Conservation (phyloP, 2,113 vertebrate genomes). For the Panthera tigris region DNA sequence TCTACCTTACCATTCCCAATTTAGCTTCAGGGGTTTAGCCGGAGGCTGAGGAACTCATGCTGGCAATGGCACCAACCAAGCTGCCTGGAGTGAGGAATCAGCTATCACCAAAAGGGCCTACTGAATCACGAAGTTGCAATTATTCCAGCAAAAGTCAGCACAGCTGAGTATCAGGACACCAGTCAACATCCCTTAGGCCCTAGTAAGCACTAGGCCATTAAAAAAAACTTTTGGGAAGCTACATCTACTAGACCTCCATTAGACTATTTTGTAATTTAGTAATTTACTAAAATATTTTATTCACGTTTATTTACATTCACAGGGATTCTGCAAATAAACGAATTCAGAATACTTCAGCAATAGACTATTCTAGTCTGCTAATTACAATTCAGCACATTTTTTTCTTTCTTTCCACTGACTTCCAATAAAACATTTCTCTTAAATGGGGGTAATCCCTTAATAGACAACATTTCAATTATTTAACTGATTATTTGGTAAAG, state of each 20-base stretch:
- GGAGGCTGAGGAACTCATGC: neutral
- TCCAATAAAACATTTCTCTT: neutral
- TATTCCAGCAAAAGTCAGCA: slow-evolving; percentile 15
- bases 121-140: neutral
- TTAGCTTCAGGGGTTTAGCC: neutral
- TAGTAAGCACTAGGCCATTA: neutral
- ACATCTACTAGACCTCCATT: neutral
- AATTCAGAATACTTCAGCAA: slow-evolving; percentile 6
- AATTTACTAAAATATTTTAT: neutral
- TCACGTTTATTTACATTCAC: neutral
- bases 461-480: neutral
- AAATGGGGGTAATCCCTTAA: neutral
- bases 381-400: neutral
- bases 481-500: neutral
- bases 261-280: neutral
- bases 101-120: neutral
- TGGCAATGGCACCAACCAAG: neutral
- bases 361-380: neutral
- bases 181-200: neutral
- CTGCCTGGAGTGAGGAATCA: neutral
- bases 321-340: neutral
- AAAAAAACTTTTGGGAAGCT: neutral
- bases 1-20: neutral
- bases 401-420: neutral
- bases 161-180: neutral